These are phyloP conservation scores for Hoplodrina ambigua DNA, from an alignment of 2,888 invertebrate genomes.

Conservation along the genomic window DNA sequence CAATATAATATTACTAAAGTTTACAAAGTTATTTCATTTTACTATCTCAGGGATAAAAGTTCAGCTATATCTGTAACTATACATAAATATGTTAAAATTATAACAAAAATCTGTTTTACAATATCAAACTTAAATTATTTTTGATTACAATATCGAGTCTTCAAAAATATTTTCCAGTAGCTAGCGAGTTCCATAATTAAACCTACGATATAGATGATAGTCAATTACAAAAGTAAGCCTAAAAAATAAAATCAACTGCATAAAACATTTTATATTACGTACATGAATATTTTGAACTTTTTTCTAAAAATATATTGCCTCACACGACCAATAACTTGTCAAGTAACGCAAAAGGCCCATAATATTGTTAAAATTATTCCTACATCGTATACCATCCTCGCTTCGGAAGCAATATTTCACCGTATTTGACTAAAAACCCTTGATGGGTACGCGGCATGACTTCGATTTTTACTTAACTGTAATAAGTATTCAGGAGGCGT, in stretches of 20 bases:
- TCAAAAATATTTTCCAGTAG: too few relatives aligned
- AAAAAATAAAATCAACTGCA: background rate
- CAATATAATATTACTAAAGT: constrained; percentile 78
- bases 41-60: constrained; percentile 75
- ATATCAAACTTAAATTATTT: constrained; percentile 26
- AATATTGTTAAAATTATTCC: constrained; percentile 49
- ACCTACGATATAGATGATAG: too few relatives aligned
- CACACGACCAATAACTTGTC: constrained; percentile 36
- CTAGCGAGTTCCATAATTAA: too few relatives aligned
- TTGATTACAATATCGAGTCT: background rate
- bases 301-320: constrained; percentile 6
- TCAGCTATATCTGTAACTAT: constrained; percentile 64
- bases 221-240: too few relatives aligned
- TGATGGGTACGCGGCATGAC: constrained; percentile 58
- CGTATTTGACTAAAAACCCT: constrained; percentile 65
- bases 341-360: constrained; percentile 47
- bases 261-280: background rate
- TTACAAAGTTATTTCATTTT: constrained; percentile 82
- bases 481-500: constrained; percentile 69
- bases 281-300: background rate
- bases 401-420: constrained; percentile 62
- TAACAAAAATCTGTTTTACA: constrained; percentile 38
- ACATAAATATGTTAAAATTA: constrained; percentile 63
- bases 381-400: constrained; percentile 52
- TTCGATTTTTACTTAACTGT: constrained; percentile 66